phyloP scores from a whole-genome alignment of 92 coral and sea anemone genomes.

The Desmophyllum pertusum region DNA sequence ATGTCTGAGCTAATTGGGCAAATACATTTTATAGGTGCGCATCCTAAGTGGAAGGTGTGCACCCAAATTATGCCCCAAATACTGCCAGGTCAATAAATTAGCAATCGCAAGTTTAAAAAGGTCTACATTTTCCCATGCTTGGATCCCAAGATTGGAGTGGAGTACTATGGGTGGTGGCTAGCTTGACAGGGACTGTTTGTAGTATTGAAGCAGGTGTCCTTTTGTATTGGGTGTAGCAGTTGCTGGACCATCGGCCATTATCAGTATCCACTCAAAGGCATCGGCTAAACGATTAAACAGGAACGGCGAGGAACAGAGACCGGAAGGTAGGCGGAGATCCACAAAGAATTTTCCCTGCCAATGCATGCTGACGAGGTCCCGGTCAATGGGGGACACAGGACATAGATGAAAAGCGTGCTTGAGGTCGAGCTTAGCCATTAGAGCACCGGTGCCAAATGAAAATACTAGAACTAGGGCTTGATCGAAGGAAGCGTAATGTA shows the following conservation, averaged over 20 bases:
- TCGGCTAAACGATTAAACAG: background rate
- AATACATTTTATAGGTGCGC: too few relatives aligned
- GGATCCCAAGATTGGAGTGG: background rate
- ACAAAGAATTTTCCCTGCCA: background rate
- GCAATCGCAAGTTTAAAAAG: background rate
- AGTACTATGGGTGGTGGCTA: background rate
- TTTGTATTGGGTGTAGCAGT: background rate
- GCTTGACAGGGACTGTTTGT: background rate
- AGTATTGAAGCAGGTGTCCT: conserved; percentile 7
- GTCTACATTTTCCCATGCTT: background rate
- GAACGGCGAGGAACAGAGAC: background rate
- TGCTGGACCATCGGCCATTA: background rate
- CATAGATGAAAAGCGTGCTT: too few relatives aligned
- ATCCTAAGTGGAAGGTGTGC: background rate
- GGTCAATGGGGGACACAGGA: too few relatives aligned
- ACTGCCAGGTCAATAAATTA: too few relatives aligned
- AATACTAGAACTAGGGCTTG: too few relatives aligned
- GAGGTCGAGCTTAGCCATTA: too few relatives aligned
- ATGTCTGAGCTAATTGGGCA: too few relatives aligned
- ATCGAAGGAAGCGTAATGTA: too few relatives aligned
- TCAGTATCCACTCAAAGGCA: background rate
- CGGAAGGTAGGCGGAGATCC: background rate
- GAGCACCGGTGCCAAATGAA: too few relatives aligned
- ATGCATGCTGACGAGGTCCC: too few relatives aligned
- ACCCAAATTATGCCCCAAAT: background rate